A percentile compares a stretch with the other conserved stretches of the same genome.
Conservation (phyloP, 2,888 invertebrate species). For the Drosophila buzzatii region DNA sequence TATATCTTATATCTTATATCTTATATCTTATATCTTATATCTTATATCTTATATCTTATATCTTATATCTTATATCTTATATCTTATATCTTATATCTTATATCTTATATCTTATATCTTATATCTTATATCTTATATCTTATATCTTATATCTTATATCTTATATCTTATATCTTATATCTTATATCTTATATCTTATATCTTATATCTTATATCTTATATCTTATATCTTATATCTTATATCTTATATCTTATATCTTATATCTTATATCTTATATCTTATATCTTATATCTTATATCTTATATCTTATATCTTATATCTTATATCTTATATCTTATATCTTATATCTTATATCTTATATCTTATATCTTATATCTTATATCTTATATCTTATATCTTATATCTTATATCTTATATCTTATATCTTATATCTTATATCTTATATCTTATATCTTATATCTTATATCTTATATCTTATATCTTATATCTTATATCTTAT, state of each 20-base stretch:
- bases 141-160: neutral
- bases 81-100: neutral
- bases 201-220: neutral
- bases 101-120: neutral
- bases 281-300: neutral
- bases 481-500: neutral
- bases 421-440: neutral
- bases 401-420: neutral
- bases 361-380: neutral
- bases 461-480: neutral
- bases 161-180: neutral
- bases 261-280: neutral
- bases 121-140: neutral
- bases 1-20: neutral
- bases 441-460: neutral
- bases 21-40: neutral
- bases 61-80: neutral
- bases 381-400: neutral
- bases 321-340: neutral
- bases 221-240: neutral
- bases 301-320: neutral
- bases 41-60: neutral
- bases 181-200: neutral
- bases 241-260: neutral
- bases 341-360: neutral